These are phyloP conservation scores for Andrena fulva DNA, from an alignment of 2,888 invertebrate species.

Conservation along the genomic window DNA sequence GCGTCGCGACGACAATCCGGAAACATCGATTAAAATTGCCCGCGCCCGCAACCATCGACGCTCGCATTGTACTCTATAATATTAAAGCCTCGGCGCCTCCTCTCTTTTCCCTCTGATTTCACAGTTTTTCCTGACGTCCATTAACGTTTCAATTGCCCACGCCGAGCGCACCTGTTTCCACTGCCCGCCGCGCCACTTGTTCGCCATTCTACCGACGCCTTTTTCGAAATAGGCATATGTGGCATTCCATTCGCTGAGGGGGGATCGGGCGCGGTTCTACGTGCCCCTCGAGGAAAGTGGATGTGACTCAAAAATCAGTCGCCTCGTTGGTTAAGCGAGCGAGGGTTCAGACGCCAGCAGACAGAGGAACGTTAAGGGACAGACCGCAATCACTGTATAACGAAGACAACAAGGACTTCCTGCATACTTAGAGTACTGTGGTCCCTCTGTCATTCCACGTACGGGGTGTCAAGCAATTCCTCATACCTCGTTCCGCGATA, in stretches of 20 bases:
- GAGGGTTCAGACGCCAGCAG: slow-evolving; percentile 25
- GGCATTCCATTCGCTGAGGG: no score
- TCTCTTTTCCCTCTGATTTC: slow-evolving; percentile 15
- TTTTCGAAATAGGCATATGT: background rate
- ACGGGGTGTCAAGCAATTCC: slow-evolving; percentile 47
- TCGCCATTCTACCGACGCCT: background rate
- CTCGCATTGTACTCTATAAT: slow-evolving; percentile 38
- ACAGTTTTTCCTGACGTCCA: slow-evolving; percentile 64
- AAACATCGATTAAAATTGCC: slow-evolving; percentile 55
- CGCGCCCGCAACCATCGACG: background rate
- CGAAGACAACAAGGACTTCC: slow-evolving; percentile 82
- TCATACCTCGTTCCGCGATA: background rate
- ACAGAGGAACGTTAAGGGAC: slow-evolving; percentile 58
- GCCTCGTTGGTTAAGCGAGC: background rate
- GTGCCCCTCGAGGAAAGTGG: background rate
- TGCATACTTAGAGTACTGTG: slow-evolving; percentile 69
- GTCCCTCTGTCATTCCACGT: slow-evolving; percentile 22
- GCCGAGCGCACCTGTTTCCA: slow-evolving; percentile 63
- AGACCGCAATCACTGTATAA: slow-evolving; percentile 77
- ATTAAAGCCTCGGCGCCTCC: slow-evolving; percentile 17
- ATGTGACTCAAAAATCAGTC: background rate
- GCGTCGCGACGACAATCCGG: slow-evolving; percentile 33
- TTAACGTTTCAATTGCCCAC: slow-evolving; percentile 73
- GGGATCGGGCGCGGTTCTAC: background rate
- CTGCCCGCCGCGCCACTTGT: background rate